Base-by-base conservation (phyloP, 2,888 invertebrate genomes). In the Tricholauxania praeusta region DNA sequence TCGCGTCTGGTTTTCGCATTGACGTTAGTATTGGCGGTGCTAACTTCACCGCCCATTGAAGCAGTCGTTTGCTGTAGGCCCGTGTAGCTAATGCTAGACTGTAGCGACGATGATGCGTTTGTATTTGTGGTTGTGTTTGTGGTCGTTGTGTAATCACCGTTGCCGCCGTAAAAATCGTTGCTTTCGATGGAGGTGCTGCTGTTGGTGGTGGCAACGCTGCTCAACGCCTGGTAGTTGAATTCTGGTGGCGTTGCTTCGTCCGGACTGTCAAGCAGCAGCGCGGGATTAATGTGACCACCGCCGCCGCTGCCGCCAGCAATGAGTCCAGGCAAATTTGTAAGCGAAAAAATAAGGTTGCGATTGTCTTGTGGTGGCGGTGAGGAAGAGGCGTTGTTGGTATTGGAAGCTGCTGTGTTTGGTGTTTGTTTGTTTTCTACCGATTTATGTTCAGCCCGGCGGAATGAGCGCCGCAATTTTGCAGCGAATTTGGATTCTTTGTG, bases 241-340 rank as follows among this genome's bases (percentile, higher is more conserved):
- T 86, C 86, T 6, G 86, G 85, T 14, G 86, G 86, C 15, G 84
- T 84, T 79, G 59, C 79, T 77, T 85, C 86, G 80, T 86, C 86
- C 7, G 86, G 86, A 55, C 86, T 86, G 68, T 86, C 86, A 55
- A 86, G 77, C 12, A 86, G 75, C 48, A 86, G 73, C 0, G 85
- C 83, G 22, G 83, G 81, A 77, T 84, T 84, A 12, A 84, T 84
- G 55, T 84, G 84, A 0, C 82, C 80, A 51, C 64, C 59, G 57
- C 19, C 60, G 51, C 60, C 53, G n/a, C 32, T 14, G 2, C 15
- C 66, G 15, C 51, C 53, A 19, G 59, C 66, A 15, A 49, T 75
- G n/a, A 79, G 32, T 14, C 79, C 78, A 2, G 80, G 80, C 10
- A 83, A 73, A 53, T 82, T 81, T 12, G 77, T 80, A 10, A 81